These are phyloP conservation scores for Bombylius discolor DNA, from an alignment of 2,888 invertebrate species.

Conservation along the genomic window DNA sequence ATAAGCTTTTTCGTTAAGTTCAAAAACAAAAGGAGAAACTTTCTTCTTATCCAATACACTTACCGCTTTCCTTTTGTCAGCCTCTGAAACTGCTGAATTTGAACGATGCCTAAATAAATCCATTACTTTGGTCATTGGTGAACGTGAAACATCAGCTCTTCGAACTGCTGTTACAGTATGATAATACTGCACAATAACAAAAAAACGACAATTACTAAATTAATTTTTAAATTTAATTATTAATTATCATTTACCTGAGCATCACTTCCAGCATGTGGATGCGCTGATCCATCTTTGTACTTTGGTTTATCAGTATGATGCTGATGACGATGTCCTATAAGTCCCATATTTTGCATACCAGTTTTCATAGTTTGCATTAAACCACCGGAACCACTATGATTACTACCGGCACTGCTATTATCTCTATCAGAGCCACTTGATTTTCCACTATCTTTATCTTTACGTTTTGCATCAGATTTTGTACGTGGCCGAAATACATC, in stretches of 20 bases:
- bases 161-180: conserved; percentile 56
- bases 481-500: conserved; percentile 68
- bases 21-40: no score
- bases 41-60: conserved; percentile 25
- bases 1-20: neutral
- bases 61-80: conserved; percentile 59
- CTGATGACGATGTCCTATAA: conserved; percentile 23
- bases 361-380: conserved; percentile 78
- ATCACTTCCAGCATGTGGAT: conserved; percentile 52
- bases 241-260: conserved; percentile 28
- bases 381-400: conserved; percentile 26
- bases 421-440: conserved; percentile 21
- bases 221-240: neutral
- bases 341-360: conserved; percentile 50
- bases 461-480: conserved; percentile 47
- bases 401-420: conserved; percentile 29
- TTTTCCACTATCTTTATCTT: conserved; percentile 19
- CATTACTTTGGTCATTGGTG: conserved; percentile 84
- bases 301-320: conserved; percentile 27
- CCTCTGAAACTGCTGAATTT: conserved; percentile 54
- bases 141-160: conserved; percentile 47
- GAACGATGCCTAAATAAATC: conserved; percentile 73
- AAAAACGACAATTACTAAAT: neutral
- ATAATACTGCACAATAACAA: conserved; percentile 43
- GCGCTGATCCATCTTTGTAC: conserved; percentile 55